These are phyloP conservation scores for Arctocebus calabarensis DNA, from an alignment of 2,797 vertebrate genomes.

Conservation along the genomic window DNA sequence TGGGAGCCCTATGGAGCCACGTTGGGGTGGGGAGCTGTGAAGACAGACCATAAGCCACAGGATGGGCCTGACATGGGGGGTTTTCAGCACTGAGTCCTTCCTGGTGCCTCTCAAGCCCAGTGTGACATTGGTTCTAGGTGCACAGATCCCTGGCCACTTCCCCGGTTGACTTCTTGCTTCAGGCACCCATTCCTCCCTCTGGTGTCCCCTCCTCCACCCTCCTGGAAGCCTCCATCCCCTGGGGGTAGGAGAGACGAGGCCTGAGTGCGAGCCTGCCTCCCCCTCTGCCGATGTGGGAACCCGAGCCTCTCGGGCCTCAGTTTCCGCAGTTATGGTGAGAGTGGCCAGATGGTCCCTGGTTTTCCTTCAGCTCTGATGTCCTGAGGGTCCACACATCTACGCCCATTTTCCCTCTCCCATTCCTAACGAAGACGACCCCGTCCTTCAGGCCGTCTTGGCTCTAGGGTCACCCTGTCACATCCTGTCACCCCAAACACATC, in stretches of 20 bases:
- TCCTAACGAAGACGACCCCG: not conserved
- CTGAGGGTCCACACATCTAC: not conserved
- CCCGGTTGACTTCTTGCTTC: not conserved
- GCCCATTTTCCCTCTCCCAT: too few species aligned
- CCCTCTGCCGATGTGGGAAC: not conserved
- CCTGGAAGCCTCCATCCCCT: not conserved
- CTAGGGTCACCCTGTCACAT: not conserved
- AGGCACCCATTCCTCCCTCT: not conserved
- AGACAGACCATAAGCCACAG: fast-evolving
- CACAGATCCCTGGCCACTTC: not conserved
- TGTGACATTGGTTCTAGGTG: not conserved
- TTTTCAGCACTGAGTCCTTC: not conserved
- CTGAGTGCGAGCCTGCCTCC: not conserved
- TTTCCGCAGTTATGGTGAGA: not conserved
- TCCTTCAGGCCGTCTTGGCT: slow-evolving; percentile 32
- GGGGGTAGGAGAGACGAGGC: not conserved
- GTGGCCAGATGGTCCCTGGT: not conserved
- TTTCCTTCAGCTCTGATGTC: not conserved
- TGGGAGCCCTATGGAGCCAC: not conserved
- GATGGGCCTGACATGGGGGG: not conserved
- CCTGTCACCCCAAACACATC: not conserved
- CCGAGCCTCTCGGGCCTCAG: not conserved
- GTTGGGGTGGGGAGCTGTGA: not conserved
- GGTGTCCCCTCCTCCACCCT: not conserved
- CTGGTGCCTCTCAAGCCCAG: not conserved